These are phyloP conservation scores for Lasioglossum vierecki DNA, from an alignment of 2,888 invertebrate genomes.

Conservation along the genomic window DNA sequence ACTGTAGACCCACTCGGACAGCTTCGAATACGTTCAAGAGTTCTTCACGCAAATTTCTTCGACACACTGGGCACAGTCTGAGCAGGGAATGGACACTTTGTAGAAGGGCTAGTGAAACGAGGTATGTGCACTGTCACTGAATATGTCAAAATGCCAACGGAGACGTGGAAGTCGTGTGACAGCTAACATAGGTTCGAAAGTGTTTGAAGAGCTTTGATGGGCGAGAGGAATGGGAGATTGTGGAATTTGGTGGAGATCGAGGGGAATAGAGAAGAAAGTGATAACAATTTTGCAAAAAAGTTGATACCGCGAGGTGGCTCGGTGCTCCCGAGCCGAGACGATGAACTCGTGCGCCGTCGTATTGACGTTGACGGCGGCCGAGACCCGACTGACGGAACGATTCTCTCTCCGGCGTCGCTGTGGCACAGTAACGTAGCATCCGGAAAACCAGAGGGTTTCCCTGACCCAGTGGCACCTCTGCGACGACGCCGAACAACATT, in stretches of 20 bases:
- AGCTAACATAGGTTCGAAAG: neutral
- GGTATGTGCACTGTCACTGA: neutral
- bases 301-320: conserved; percentile 56
- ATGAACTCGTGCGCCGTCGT: conserved; percentile 75
- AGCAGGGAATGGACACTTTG: neutral
- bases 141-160: neutral
- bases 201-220: neutral
- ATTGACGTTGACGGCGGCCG: conserved; percentile 83
- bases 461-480: conserved; percentile 54
- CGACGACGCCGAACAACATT: conserved; percentile 49
- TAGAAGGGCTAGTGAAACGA: neutral
- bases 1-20: neutral
- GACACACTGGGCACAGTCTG: neutral
- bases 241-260: neutral
- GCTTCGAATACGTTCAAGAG: neutral
- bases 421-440: conserved; percentile 82
- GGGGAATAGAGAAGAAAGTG: neutral
- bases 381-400: conserved; percentile 82
- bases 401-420: conserved; percentile 77
- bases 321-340: conserved; percentile 62
- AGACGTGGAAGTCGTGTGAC: neutral
- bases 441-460: conserved; percentile 77
- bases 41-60: neutral
- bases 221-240: neutral
- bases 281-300: neutral